A percentile compares a stretch with the other conserved stretches of the same genome.
Evolutionary conservation across 2,797 vertebrate genomes (phyloP).

Genomic region (Orestias chungarensis): DNA sequence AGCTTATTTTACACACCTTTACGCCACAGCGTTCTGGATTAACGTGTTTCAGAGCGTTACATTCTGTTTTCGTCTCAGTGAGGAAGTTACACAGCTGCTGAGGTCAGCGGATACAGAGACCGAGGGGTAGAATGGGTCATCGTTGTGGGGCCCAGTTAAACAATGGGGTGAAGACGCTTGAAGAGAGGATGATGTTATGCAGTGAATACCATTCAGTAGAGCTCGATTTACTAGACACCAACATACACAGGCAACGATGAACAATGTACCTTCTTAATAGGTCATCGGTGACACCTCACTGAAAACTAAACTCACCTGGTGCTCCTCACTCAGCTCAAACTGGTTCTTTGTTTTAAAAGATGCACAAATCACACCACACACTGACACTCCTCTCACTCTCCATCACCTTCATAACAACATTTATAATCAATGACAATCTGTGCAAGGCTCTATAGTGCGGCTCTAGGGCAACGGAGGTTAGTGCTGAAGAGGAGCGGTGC

Average conservation of each 20-base stretch:
- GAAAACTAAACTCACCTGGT: constrained; percentile 34
- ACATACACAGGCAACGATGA: constrained; percentile 18
- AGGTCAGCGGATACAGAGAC: constrained; percentile 76
- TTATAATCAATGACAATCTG: constrained; percentile 81
- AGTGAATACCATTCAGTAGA: constrained; percentile 38
- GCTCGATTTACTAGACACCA: constrained; percentile 45
- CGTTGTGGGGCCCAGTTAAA: constrained; percentile 67
- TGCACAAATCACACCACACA: constrained; percentile 67
- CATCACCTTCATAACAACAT: constrained; percentile 73
- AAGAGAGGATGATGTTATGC: constrained; percentile 40
- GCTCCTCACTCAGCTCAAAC: constrained; percentile 28
- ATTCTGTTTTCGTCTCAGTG: constrained; percentile 70
- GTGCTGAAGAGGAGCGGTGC: constrained; percentile 77
- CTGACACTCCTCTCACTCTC: constrained; percentile 47
- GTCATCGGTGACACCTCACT: constrained; percentile 65
- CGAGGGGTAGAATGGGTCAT: constrained; percentile 68
- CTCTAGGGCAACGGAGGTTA: constrained; percentile 72
- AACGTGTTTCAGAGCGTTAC: constrained; percentile 42
- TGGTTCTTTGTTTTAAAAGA: constrained; percentile 55
- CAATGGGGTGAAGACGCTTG: constrained; percentile 53
- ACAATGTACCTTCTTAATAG: constrained; percentile 34
- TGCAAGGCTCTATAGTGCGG: constrained; percentile 63
- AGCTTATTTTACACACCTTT: constrained; percentile 42
- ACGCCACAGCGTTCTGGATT: constrained; percentile 27
- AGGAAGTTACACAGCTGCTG: constrained; percentile 85